Conservation (phyloP, 2,888 invertebrate species). For the Saturnia japonica region DNA sequence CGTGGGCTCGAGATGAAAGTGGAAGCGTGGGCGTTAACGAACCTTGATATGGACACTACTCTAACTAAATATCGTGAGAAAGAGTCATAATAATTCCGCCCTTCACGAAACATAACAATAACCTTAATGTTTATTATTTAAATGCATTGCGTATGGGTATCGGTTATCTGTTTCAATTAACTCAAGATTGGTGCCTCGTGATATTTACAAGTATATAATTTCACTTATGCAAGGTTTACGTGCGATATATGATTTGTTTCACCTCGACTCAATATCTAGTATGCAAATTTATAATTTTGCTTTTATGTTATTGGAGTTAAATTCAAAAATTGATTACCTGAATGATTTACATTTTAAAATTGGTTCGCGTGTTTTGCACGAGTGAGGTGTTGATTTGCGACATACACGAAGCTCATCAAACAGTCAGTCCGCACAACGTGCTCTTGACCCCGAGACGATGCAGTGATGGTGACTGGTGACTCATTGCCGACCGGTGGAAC, state of each 20-base stretch:
- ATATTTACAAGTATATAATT: conserved; percentile 10
- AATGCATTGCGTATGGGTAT: not conserved
- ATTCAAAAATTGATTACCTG: conserved; percentile 4
- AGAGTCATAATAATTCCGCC: conserved; percentile 49
- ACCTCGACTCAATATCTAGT: not conserved
- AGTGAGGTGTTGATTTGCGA: conserved; percentile 46
- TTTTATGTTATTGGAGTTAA: not conserved
- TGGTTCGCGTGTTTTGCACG: conserved; percentile 11
- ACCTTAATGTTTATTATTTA: conserved; percentile 6
- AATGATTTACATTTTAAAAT: conserved; percentile 8
- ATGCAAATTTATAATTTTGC: conserved; percentile 7
- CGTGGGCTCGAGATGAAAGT: conserved; percentile 72
- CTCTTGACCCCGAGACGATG: conserved; percentile 71
- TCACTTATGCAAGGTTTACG: conserved; percentile 9
- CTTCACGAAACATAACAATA: conserved; percentile 29
- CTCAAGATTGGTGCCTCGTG: not conserved
- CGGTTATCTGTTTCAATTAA: conserved; percentile 6
- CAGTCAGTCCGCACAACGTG: conserved; percentile 62
- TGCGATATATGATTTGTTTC: conserved; percentile 7
- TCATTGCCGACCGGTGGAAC: conserved; percentile 53
- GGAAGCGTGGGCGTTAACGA: conserved; percentile 68
- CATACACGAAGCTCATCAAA: conserved; percentile 66
- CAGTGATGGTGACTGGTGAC: no score
- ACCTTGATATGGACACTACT: conserved; percentile 43
- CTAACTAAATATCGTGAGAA: conserved; percentile 63